Base-by-base conservation (phyloP, 2,888 invertebrate genomes). In the Tipula vernalis region DNA sequence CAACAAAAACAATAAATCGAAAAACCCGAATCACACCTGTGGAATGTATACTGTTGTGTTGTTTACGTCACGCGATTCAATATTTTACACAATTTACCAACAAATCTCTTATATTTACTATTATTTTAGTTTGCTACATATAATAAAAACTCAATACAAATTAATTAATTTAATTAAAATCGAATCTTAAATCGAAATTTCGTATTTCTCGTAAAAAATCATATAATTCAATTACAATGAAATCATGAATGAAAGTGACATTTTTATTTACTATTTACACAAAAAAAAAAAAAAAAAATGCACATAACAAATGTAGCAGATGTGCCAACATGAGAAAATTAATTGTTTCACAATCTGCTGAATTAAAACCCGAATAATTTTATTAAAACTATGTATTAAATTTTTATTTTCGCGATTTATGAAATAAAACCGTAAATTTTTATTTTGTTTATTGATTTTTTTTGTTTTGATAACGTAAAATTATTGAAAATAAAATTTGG, bases 11-110 rank as follows among this genome's bases (percentile, higher is more conserved):
- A 44, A 36, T 13, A 36, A 44, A 13, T 5, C 36, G n/a, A 44
- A 86, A 36, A 57, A 57, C 51, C n/a, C 39, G 36, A 86, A 86
- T 86, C 86, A 86, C 86, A 86, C 86, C 86, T 86, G 86, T 86
- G 86, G 86, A 86, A 86, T 86, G 86, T 86, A 15, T 83, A 12
- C 18, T 28, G 6, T 71, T 28, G 15, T 83, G 13, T 84, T 71
- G 71, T 85, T 85, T 85, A 85, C 85, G 85, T 85, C 85, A 85
- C 44, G 85, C 41, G 85, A 42, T 15, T 42, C 18, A 3, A 5
- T 71, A 8, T 71, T 71, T 71, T 71, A 51, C 15, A 51, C 12
- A 71, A 71, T 71, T 28, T 44, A 44, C 8, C 6, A 3, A 15
- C 28, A 18, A 71, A 71, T 28, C 10, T 51, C n/a, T 51, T n/a